Conservation (phyloP, 2,797 vertebrate genomes). For the Trichosurus vulpecula region DNA sequence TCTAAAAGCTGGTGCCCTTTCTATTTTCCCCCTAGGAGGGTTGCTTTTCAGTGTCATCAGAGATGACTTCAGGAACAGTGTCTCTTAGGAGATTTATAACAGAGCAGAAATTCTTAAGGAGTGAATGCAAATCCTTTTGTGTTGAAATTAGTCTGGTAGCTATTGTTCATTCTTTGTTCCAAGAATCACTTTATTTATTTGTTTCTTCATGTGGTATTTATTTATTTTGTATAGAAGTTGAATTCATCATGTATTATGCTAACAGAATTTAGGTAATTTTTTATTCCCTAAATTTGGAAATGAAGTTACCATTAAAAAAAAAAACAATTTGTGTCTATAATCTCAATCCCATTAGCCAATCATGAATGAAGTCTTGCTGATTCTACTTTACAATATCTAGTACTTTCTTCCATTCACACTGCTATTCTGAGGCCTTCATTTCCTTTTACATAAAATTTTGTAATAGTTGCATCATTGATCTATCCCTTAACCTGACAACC, state of each 20-base stretch:
- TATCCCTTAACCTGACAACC: background rate
- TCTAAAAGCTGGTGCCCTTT: constrained; percentile 39
- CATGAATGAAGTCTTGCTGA: background rate
- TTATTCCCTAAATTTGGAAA: constrained; percentile 9
- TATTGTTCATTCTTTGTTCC: background rate
- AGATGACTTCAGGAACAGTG: background rate
- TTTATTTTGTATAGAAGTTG: background rate
- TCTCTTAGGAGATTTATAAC: background rate
- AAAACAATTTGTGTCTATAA: background rate
- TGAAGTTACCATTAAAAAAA: background rate
- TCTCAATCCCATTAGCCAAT: background rate
- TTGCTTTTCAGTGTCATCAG: constrained; percentile 21
- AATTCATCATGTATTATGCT: background rate
- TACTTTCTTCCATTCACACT: background rate
- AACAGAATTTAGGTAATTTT: background rate
- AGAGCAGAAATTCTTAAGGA: background rate
- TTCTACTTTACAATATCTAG: background rate
- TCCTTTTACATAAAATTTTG: background rate
- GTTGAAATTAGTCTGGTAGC: background rate
- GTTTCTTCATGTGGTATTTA: background rate
- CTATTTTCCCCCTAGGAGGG: constrained; percentile 7
- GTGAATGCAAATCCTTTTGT: background rate
- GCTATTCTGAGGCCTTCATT: background rate
- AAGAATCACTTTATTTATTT: constrained; percentile 16
- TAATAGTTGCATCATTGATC: background rate